Conservation (phyloP, 1,140 invertebrate genomes). For the Drosophila takahashii region DNA sequence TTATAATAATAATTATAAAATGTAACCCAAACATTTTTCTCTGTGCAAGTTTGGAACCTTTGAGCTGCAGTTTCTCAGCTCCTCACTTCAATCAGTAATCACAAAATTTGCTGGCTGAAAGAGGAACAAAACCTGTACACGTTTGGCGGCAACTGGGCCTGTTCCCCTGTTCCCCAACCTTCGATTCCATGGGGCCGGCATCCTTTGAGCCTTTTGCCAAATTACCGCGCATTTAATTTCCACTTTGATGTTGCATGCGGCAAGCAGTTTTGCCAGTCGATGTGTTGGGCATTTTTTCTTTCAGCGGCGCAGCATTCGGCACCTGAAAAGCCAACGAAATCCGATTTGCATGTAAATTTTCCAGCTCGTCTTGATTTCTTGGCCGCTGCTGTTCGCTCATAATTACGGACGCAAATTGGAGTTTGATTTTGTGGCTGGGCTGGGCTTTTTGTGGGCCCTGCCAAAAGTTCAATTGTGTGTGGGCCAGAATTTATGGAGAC, state of each 20-base stretch:
- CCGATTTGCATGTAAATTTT: conserved; percentile 78
- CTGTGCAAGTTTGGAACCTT: conserved; percentile 13
- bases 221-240: conserved; percentile 84
- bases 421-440: conserved; percentile 15
- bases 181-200: conserved; percentile 61
- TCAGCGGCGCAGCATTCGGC: conserved; percentile 11
- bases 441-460: neutral
- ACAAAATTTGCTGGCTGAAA: conserved; percentile 64
- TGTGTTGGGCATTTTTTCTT: conserved; percentile 54
- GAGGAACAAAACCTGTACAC: conserved; percentile 64
- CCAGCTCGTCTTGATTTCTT: conserved; percentile 32
- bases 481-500: conserved; percentile 71
- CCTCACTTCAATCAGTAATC: conserved; percentile 77
- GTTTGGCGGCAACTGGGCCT: conserved; percentile 66
- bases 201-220: conserved; percentile 84
- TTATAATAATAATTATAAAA: neutral
- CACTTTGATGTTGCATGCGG: conserved; percentile 84
- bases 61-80: conserved; percentile 36
- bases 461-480: conserved; percentile 72
- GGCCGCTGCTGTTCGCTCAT: conserved; percentile 48
- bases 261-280: conserved; percentile 59
- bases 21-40: neutral
- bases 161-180: neutral
- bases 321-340: conserved; percentile 52
- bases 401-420: conserved; percentile 50